These are phyloP conservation scores for Dromococcyx pavoninus DNA, from an alignment of 2,797 vertebrate genomes.

Conservation along the genomic window DNA sequence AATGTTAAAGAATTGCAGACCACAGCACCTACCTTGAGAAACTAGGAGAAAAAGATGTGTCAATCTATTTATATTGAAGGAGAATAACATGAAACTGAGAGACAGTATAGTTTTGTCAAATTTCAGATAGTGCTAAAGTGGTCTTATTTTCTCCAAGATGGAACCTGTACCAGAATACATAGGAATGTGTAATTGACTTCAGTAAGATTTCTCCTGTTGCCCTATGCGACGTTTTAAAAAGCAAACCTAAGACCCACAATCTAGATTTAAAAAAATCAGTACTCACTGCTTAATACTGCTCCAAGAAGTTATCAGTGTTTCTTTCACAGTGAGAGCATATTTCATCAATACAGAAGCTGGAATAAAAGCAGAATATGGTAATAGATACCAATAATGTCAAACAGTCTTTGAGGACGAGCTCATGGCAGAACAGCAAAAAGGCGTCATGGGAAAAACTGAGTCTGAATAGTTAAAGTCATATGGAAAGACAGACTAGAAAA, in stretches of 20 bases:
- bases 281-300: background rate
- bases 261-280: background rate
- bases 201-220: background rate
- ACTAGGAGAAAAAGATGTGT: background rate
- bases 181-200: background rate
- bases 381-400: background rate
- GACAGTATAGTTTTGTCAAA: background rate
- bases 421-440: background rate
- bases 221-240: background rate
- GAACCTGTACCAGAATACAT: background rate
- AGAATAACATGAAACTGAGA: background rate
- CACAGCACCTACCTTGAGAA: background rate
- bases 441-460: fast-evolving
- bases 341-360: background rate
- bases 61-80: background rate
- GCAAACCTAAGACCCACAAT: background rate
- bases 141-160: background rate
- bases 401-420: background rate
- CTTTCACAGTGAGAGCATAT: background rate
- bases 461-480: background rate
- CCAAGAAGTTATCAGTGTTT: background rate
- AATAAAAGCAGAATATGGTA: background rate
- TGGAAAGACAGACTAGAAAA: background rate
- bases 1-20: background rate
- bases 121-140: background rate